phyloP scores from a whole-genome alignment of 2,113 vertebrate species.

The Lipophrys pholis region DNA sequence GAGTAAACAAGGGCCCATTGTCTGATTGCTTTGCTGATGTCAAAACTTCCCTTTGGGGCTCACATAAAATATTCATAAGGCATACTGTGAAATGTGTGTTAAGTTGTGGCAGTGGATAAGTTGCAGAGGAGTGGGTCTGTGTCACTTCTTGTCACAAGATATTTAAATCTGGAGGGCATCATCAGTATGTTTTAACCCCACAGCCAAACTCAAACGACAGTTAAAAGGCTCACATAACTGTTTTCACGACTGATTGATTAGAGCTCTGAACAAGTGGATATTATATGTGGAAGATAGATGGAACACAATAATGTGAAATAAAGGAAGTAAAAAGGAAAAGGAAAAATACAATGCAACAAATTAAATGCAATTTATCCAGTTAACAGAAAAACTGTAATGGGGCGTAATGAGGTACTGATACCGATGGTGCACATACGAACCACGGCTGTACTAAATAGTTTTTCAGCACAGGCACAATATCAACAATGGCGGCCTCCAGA shows the following conservation, averaged over 20 bases:
- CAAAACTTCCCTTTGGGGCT: slow-evolving; percentile 38
- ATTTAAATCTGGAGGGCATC: slow-evolving; percentile 3
- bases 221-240: slow-evolving; percentile 12
- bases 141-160: slow-evolving; percentile 3
- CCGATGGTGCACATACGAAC: too few species aligned
- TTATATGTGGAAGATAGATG: not conserved
- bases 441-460: too few species aligned
- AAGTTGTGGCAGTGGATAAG: slow-evolving; percentile 28
- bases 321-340: too few species aligned
- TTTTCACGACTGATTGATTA: not conserved
- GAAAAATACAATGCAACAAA: too few species aligned
- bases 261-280: not conserved
- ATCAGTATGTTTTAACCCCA: slow-evolving; percentile 34
- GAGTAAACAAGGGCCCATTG: slow-evolving; percentile 64
- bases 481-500: too few species aligned
- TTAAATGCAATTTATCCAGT: too few species aligned
- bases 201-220: slow-evolving; percentile 2
- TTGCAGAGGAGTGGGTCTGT: slow-evolving; percentile 20
- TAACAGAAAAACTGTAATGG: too few species aligned
- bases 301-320: not conserved
- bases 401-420: too few species aligned
- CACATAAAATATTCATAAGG: slow-evolving; percentile 65
- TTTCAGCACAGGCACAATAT: too few species aligned
- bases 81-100: slow-evolving; percentile 42
- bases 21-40: slow-evolving; percentile 58